Evolutionary conservation across 2,113 vertebrate genomes (phyloP), one percentile per base, ranked within the genome.

Genomic region (Bucco capensis): DNA sequence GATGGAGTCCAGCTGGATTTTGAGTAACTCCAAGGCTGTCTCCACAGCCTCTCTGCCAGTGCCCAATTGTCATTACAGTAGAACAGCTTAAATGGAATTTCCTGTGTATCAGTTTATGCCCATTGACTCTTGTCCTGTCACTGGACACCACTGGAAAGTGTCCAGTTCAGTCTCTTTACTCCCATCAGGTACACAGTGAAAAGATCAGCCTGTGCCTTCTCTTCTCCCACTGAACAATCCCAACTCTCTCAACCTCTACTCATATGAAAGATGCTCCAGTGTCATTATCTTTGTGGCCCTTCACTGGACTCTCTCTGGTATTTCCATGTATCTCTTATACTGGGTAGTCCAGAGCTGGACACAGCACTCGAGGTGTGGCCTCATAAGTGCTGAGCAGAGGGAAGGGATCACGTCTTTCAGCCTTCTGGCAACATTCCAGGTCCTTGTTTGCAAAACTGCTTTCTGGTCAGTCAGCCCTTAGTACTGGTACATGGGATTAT

Each of bases 391-490:
- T 56, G 27, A 73, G n/a, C 30, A 56, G 23, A 69, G 18, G 14
- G 11, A 7, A 64, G 50, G 3, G 21, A 44, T 77, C 3, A 17
- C 19, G 67, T 4, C 14, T 2, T 2, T 80, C 37, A 33, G 0
- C 4, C 49, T 94, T 21, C 35, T 62, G 33, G 9, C 14, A 60
- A 6, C 8, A 13, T 4, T 78, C 17, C 25, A 12, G 9, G 5
- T 40, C 44, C 23, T 80, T 76, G 23, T 69, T 30, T 80, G 35
- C 19, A 77, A 73, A 60, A 2, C 35, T 64, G 30, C 33, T 35
- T 76, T 57, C n/a, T 76, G 37, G 8, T 15, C 17, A 9, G 27
- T 50, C 23, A 46, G 56, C 6, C 17, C 30, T 24, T 8, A 51
- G 17, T 44, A 51, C 17, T 44, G 11, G 16, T 50, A 3, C 42